Percentiles rank a stretch among this genome's conserved stretches.
Conservation (phyloP, 2,797 vertebrate genomes). For the Myiotriccus ornatus region DNA sequence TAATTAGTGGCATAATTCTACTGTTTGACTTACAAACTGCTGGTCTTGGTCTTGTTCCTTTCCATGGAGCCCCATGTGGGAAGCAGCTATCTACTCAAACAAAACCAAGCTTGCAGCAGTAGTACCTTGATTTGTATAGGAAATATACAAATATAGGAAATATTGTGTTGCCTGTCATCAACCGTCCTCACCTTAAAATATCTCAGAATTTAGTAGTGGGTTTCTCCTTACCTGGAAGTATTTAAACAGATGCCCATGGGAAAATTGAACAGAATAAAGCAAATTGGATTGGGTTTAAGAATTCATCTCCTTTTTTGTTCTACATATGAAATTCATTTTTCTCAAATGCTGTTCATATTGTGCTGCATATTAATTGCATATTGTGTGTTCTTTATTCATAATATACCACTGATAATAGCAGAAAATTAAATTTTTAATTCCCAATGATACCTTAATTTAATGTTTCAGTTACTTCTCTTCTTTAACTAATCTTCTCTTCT, state of each 20-base stretch:
- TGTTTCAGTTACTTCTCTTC: constrained; percentile 62
- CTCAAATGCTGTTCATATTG: constrained; percentile 50
- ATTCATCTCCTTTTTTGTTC: constrained; percentile 55
- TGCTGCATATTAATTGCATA: constrained; percentile 63
- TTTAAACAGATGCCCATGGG: neutral
- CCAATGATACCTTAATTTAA: constrained; percentile 68
- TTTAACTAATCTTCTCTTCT: constrained; percentile 71
- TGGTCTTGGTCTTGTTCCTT: neutral
- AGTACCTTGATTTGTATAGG: neutral
- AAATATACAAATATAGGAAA: neutral
- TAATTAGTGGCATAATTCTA: neutral
- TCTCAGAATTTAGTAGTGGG: neutral
- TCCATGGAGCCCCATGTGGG: neutral
- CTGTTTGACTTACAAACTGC: neutral
- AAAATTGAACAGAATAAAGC: constrained; percentile 5
- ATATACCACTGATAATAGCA: constrained; percentile 63
- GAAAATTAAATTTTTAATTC: constrained; percentile 72
- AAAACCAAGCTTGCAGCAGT: neutral
- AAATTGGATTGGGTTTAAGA: constrained; percentile 56
- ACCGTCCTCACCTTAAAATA: neutral
- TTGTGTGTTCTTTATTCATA: constrained; percentile 58
- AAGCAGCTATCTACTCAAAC: neutral
- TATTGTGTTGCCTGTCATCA: neutral
- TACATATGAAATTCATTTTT: constrained; percentile 57
- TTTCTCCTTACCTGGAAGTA: neutral